A percentile compares a stretch with the other conserved stretches of the same genome.
Evolutionary conservation across 2,888 invertebrate species (phyloP).

Genomic region (Cephalotes varians): DNA sequence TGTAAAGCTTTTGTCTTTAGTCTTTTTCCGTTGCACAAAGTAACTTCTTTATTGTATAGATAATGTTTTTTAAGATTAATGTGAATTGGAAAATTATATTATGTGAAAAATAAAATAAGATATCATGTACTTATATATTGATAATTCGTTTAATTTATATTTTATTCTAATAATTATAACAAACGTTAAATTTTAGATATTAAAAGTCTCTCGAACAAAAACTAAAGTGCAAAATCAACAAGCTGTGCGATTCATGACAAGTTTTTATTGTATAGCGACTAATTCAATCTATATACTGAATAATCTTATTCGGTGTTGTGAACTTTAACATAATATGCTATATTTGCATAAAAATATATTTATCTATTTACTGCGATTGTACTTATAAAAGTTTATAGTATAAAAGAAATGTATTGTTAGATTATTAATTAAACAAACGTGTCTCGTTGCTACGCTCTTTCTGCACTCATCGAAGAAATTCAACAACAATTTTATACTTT

Average conservation of each 20-base stretch:
- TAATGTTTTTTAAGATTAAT: background rate
- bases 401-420: slow-evolving; percentile 1
- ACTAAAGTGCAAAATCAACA: background rate
- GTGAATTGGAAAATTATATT: background rate
- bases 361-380: background rate
- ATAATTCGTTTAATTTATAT: background rate
- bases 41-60: background rate
- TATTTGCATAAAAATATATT: background rate
- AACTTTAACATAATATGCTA: background rate
- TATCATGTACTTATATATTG: background rate
- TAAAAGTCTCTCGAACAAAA: background rate
- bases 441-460: slow-evolving; percentile 66
- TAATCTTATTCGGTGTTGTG: background rate
- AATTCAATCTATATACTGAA: background rate
- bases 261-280: background rate
- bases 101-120: background rate
- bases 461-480: slow-evolving; percentile 66
- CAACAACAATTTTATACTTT: slow-evolving; percentile 66
- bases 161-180: background rate
- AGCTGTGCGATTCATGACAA: background rate
- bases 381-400: background rate
- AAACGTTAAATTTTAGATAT: background rate
- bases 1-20: background rate
- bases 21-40: too few relatives aligned
- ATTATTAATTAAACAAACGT: slow-evolving; percentile 52